Evolutionary conservation across 2,113 vertebrate genomes (phyloP), one percentile per base, ranked within the genome.

Genomic region (Salvelinus fontinalis): DNA sequence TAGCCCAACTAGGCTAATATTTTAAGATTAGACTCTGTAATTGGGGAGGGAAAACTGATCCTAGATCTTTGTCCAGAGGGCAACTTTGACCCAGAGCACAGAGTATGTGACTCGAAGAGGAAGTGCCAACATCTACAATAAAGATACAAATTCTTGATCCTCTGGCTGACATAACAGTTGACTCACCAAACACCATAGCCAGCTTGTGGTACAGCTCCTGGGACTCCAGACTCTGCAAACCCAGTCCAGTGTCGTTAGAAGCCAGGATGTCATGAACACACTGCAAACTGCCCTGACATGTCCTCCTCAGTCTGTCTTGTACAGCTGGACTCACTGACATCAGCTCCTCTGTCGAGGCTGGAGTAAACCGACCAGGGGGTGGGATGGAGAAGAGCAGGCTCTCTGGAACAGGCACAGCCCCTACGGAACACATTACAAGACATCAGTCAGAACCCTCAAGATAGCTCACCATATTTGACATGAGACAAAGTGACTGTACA

Each of bases 321-420:
- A 66, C 67, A 26, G 76, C 70, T 20, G 91, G 91, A 75, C 83
- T 91, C 67, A 84, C 73, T 0, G 77, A 80, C 2, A 94, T 66
- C 81, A 94, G 75, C 4, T 78, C 27, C 22, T 90, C 73, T 24
- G 79, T 76, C 34, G 88, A 81, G 20, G 75, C 48, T 0, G 80
- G 80, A 24, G 62, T 44, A 73, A 93, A 88, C 3, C 85, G 75
- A 74, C 34, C 75, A 66, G 67, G 67, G 0, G 85, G 81, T 65
- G 89, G 84, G 0, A 20, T 22, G 51, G 93, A 89, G 75, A 89
- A 83, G 80, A 95, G 81, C 77, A 95, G 87, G 75, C 91, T 94
- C 82, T 95, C 95, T 62, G 95, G 95, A 64, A 77, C 66, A 18
- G 94, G 94, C 2, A 94, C 94, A 24, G 93, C 79, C 95, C 94